Evolutionary conservation across 2,797 vertebrate species (phyloP).

Genomic region (Dicrostonyx torquatus): DNA sequence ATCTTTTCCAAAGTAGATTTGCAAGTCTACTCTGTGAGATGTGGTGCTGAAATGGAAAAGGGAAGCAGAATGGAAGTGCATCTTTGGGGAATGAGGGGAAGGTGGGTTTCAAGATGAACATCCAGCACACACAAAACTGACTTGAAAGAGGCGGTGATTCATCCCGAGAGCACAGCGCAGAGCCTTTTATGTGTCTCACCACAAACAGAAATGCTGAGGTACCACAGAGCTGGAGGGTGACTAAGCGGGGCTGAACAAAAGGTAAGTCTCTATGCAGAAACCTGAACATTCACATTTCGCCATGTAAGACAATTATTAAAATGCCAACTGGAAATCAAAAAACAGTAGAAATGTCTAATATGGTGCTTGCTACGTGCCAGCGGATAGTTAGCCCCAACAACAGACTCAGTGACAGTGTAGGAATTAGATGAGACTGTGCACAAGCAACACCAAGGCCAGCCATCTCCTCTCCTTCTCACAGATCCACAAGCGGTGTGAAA

Average conservation of each 20-base stretch:
- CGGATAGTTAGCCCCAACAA: background rate
- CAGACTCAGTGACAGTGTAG: background rate
- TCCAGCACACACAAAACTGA: background rate
- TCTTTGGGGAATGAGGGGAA: background rate
- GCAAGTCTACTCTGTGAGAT: background rate
- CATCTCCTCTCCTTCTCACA: constrained; percentile 28
- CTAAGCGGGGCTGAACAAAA: constrained; percentile 30
- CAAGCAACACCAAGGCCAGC: background rate
- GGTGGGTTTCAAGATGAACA: constrained; percentile 38
- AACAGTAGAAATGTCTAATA: constrained; percentile 55
- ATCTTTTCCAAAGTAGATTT: background rate
- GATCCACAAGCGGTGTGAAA: background rate
- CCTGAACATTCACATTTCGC: background rate
- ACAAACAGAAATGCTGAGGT: constrained; percentile 25
- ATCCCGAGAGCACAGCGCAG: background rate
- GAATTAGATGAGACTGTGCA: constrained; percentile 3
- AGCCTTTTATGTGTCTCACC: background rate
- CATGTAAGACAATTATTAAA: constrained; percentile 32
- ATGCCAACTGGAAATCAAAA: background rate
- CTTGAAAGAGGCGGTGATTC: background rate
- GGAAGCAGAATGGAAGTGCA: background rate
- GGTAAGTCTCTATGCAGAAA: background rate
- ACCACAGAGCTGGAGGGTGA: background rate
- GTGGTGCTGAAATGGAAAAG: background rate
- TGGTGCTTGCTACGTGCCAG: constrained; percentile 25